Conservation (phyloP, 2,888 invertebrate species). For the Platycheirus albimanus region DNA sequence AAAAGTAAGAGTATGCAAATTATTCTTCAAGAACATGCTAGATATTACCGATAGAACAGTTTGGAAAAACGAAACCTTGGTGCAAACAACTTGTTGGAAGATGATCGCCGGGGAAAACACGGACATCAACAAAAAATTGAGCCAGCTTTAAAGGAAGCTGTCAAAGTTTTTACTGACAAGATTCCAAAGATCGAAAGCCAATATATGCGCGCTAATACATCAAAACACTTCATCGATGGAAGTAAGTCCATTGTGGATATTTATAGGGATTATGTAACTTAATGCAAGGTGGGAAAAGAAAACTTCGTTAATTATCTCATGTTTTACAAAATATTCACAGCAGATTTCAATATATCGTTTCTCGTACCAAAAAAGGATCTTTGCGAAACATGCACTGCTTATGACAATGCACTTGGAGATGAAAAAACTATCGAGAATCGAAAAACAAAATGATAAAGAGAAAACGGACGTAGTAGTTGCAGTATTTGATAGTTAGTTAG, state of each 20-base stretch:
- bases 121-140: constrained; percentile 25
- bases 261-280: constrained; percentile 16
- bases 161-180: constrained; percentile 25
- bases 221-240: constrained; percentile 16
- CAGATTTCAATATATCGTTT: constrained; percentile 5
- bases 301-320: constrained; percentile 1
- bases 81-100: constrained; percentile 17
- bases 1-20: constrained; percentile 34
- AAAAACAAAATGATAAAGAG: constrained; percentile 32
- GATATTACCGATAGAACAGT: constrained; percentile 33
- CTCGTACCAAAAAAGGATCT: background rate
- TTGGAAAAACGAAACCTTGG: constrained; percentile 17
- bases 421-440: constrained; percentile 12
- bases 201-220: constrained; percentile 30
- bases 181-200: constrained; percentile 1
- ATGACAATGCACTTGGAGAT: constrained; percentile 8
- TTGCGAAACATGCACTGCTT: constrained; percentile 9
- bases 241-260: constrained; percentile 29
- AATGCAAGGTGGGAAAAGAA: constrained; percentile 12
- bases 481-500: too few relatives aligned
- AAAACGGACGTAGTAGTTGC: constrained; percentile 12
- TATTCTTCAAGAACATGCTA: constrained; percentile 37
- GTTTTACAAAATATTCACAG: constrained; percentile 20
- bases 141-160: constrained; percentile 19
- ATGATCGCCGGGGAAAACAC: constrained; percentile 15